Evolutionary conservation across 2,113 vertebrate genomes (phyloP).

Genomic region (Rhizomys pruinosus): DNA sequence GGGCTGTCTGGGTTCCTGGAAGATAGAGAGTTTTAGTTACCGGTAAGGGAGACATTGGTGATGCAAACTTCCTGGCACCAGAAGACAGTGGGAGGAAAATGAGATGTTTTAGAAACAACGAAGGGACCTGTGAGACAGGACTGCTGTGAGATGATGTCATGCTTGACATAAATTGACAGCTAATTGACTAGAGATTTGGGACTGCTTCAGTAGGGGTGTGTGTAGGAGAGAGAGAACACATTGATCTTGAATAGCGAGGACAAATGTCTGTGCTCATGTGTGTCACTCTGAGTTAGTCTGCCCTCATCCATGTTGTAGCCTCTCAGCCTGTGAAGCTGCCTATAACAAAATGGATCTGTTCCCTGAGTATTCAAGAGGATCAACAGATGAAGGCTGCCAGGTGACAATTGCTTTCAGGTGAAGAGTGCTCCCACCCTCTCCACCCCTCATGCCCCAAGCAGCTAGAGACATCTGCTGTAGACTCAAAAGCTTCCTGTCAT

Average conservation of each 20-base stretch:
- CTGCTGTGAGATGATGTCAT: slow-evolving; percentile 47
- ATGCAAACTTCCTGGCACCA: neutral
- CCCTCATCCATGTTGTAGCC: neutral
- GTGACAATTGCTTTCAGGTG: neutral
- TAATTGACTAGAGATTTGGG: slow-evolving; percentile 31
- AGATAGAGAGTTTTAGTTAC: neutral
- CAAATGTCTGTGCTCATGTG: neutral
- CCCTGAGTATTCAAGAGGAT: neutral
- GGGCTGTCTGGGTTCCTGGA: neutral
- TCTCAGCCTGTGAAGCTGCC: rapidly evolving
- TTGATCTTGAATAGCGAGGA: rapidly evolving
- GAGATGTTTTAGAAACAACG: slow-evolving; percentile 65
- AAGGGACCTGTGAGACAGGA: slow-evolving; percentile 39
- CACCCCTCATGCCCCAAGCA: neutral
- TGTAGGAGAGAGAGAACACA: neutral
- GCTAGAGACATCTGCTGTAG: neutral
- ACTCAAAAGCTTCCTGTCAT: neutral
- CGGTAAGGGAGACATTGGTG: neutral
- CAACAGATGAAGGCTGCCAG: neutral
- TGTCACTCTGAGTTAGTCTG: neutral
- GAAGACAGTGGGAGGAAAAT: slow-evolving; percentile 49
- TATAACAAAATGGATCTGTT: neutral
- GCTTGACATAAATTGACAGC: slow-evolving; percentile 42
- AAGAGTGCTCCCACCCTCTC: neutral
- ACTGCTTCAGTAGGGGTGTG: neutral